phyloP scores from a whole-genome alignment of 2,888 invertebrate genomes.

The Amblyteles armatorius region DNA sequence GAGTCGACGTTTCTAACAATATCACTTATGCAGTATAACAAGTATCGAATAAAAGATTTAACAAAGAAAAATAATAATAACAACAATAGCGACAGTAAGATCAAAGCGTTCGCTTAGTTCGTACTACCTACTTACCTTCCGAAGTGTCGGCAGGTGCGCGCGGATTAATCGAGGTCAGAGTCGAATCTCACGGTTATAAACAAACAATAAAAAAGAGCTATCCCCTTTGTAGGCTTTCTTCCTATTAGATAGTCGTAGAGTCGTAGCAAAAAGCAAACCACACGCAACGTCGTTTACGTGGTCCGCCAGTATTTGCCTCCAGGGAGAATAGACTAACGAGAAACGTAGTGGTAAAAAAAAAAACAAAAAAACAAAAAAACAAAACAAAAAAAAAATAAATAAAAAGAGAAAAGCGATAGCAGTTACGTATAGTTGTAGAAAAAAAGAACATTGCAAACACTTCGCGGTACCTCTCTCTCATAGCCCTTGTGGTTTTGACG shows the following conservation, averaged over 20 bases:
- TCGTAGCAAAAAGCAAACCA: conserved; percentile 43
- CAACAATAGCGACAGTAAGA: conserved; percentile 25
- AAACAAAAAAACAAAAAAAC: conserved; percentile 9
- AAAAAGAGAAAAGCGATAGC: conserved; percentile 31
- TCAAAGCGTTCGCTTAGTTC: conserved; percentile 13
- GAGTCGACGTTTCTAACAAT: conserved; percentile 12
- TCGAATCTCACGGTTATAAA: conserved; percentile 52
- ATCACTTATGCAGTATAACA: conserved; percentile 16
- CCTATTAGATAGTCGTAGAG: conserved; percentile 61
- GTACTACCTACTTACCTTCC: conserved; percentile 20
- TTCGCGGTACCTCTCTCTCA: conserved; percentile 38
- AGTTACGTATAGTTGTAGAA: conserved; percentile 40
- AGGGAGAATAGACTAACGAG: conserved; percentile 62
- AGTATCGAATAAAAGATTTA: background rate
- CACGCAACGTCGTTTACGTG: conserved; percentile 55
- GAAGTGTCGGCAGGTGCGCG: conserved; percentile 4
- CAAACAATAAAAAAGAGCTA: conserved; percentile 16
- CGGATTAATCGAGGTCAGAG: conserved; percentile 38
- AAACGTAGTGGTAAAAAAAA: conserved; percentile 46
- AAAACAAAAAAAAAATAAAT: background rate
- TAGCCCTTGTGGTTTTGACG: conserved; percentile 7
- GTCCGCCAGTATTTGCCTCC: conserved; percentile 65
- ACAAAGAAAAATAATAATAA: conserved; percentile 9
- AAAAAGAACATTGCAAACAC: conserved; percentile 45
- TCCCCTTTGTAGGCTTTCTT: conserved; percentile 53